A percentile compares a stretch with the other conserved stretches of the same genome.
Conservation (phyloP, 1,140 invertebrate species). For the Mesaphorura yosii region DNA sequence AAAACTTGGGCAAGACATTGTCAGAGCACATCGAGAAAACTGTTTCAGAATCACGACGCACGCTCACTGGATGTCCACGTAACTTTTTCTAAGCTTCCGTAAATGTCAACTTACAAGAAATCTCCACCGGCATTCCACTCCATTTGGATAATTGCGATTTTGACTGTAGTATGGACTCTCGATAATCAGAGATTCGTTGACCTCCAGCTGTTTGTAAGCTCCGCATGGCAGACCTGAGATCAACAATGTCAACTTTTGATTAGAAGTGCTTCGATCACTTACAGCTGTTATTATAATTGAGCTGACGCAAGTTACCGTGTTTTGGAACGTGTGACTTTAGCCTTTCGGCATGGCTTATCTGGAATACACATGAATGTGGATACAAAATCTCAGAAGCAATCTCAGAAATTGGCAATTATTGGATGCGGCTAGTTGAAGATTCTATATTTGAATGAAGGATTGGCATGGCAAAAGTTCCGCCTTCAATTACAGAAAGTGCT, state of each 20-base stretch:
- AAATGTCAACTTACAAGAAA: conserved; percentile 17
- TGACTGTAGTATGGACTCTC: conserved; percentile 22
- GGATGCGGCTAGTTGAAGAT: too few relatives aligned
- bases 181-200: conserved; percentile 17
- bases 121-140: conserved; percentile 16
- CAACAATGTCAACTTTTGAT: not conserved
- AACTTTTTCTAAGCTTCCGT: not conserved
- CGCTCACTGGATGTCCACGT: not conserved
- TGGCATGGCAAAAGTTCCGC: too few relatives aligned
- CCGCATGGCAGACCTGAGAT: conserved; percentile 24
- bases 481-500: too few relatives aligned
- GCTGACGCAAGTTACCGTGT: too few relatives aligned
- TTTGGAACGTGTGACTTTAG: too few relatives aligned
- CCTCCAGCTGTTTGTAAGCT: not conserved
- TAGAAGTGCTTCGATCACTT: too few relatives aligned
- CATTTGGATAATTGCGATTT: conserved; percentile 14
- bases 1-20: conserved; percentile 20
- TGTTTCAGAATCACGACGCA: not conserved
- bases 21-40: conserved; percentile 17
- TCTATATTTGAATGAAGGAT: too few relatives aligned
- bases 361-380: too few relatives aligned
- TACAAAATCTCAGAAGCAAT: too few relatives aligned
- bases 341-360: too few relatives aligned
- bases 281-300: too few relatives aligned
- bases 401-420: too few relatives aligned